A percentile compares a stretch with the other conserved stretches of the same genome.
phyloP scores from a whole-genome alignment of 2,113 vertebrate species.

The Psittacula cyanocephala region DNA sequence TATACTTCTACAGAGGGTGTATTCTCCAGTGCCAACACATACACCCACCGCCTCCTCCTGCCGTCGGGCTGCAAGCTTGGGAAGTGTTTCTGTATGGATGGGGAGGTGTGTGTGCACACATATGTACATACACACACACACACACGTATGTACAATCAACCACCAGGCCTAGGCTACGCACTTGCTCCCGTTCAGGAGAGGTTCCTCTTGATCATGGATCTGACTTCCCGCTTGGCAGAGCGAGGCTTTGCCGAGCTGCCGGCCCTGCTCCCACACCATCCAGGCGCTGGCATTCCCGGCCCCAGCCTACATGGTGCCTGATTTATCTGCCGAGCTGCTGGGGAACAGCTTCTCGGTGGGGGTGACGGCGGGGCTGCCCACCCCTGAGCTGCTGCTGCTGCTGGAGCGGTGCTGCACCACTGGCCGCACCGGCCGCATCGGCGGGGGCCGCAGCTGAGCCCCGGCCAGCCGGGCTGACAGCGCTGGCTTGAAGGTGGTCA shows the following conservation, averaged over 20 bases:
- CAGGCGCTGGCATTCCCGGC: not conserved
- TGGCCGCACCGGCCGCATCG: slow-evolving; percentile 83
- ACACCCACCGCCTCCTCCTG: not conserved
- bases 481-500: slow-evolving; percentile 95
- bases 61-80: not conserved
- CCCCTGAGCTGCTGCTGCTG: slow-evolving; percentile 93
- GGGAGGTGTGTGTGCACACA: not conserved
- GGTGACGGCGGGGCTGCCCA: slow-evolving; percentile 93
- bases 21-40: slow-evolving; percentile 53
- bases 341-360: slow-evolving; percentile 96
- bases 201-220: not conserved
- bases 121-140: not conserved
- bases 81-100: not conserved
- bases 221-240: not conserved
- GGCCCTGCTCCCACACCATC: not conserved
- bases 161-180: not conserved
- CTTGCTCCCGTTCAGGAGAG: not conserved
- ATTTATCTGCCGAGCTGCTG: slow-evolving; percentile 83
- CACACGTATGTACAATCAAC: not conserved
- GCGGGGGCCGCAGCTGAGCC: slow-evolving; percentile 89
- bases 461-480: slow-evolving; percentile 89
- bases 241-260: not conserved
- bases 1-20: slow-evolving; percentile 57
- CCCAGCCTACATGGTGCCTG: slow-evolving; percentile 86
- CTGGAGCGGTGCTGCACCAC: slow-evolving; percentile 90